A percentile compares a stretch with the other conserved stretches of the same genome.
Conservation (phyloP, 2,888 invertebrate species). For the Agrotis exclamationis region DNA sequence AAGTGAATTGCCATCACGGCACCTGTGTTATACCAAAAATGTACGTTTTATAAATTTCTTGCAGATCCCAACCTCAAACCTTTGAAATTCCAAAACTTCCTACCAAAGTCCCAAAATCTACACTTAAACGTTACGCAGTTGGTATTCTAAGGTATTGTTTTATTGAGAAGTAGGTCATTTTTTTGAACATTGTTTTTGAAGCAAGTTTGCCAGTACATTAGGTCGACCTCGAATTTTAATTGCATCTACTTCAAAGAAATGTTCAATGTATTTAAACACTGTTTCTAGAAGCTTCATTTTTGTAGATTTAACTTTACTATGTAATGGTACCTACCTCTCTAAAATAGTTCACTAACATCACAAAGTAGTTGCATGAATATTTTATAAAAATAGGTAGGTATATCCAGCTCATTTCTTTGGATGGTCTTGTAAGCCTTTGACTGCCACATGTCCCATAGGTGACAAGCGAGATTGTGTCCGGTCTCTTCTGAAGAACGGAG, state of each 20-base stretch:
- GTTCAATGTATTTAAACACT: constrained; percentile 3
- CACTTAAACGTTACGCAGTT: constrained; percentile 77
- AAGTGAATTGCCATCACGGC: neutral
- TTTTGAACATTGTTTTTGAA: constrained; percentile 1
- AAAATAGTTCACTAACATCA: neutral
- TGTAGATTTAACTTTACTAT: neutral
- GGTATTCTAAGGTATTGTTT: constrained; percentile 79
- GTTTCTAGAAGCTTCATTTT: neutral
- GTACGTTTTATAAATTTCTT: constrained; percentile 66
- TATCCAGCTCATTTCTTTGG: neutral
- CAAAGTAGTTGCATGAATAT: neutral
- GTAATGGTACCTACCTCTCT: neutral
- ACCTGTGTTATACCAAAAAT: constrained; percentile 1
- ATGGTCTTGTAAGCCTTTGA: neutral
- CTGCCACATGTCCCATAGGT: neutral
- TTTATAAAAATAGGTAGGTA: neutral
- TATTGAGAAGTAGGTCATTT: constrained; percentile 23
- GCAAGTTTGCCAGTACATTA: neutral
- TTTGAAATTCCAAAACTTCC: constrained; percentile 78
- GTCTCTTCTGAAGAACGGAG: neutral
- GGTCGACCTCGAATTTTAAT: neutral
- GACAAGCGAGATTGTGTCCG: neutral
- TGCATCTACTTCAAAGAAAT: neutral
- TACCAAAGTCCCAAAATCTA: constrained; percentile 76
- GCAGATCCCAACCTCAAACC: constrained; percentile 85